Conservation (phyloP, 1,140 invertebrate species). For the Eupristina koningsbergeri region DNA sequence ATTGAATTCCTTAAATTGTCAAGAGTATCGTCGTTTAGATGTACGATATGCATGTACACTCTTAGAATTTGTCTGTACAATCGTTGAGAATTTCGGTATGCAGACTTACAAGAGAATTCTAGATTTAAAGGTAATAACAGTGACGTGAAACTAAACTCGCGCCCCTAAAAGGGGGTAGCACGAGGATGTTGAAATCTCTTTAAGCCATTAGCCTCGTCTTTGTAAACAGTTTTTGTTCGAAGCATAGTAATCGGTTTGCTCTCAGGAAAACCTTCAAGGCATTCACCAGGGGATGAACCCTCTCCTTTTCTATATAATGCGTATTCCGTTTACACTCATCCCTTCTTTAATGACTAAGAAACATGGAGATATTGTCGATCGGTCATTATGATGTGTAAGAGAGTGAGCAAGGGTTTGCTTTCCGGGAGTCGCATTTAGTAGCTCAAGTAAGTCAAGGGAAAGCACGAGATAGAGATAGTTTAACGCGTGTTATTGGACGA, state of each 20-base stretch:
- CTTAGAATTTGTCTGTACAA: neutral
- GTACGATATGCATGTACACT: neutral
- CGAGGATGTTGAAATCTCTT: slow-evolving; percentile 62
- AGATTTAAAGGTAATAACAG: neutral
- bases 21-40: neutral
- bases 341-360: neutral
- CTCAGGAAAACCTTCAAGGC: slow-evolving; percentile 42
- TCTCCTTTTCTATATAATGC: slow-evolving; percentile 13
- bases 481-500: slow-evolving; percentile 46
- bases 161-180: slow-evolving; percentile 48
- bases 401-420: slow-evolving; percentile 43
- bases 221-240: slow-evolving; percentile 70
- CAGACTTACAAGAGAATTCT: neutral
- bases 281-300: slow-evolving; percentile 38
- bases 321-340: slow-evolving; percentile 14
- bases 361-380: slow-evolving; percentile 44
- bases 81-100: neutral
- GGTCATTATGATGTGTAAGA: slow-evolving; percentile 29
- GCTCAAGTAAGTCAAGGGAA: too few species aligned
- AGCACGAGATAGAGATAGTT: slow-evolving; percentile 38
- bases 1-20: neutral
- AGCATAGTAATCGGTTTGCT: slow-evolving; percentile 66
- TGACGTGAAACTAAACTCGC: neutral
- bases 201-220: slow-evolving; percentile 70
- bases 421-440: slow-evolving; percentile 33